Evolutionary conservation across 2,888 invertebrate species (phyloP), one percentile per base, ranked within the genome.

Genomic region (Trisateles emortualis): DNA sequence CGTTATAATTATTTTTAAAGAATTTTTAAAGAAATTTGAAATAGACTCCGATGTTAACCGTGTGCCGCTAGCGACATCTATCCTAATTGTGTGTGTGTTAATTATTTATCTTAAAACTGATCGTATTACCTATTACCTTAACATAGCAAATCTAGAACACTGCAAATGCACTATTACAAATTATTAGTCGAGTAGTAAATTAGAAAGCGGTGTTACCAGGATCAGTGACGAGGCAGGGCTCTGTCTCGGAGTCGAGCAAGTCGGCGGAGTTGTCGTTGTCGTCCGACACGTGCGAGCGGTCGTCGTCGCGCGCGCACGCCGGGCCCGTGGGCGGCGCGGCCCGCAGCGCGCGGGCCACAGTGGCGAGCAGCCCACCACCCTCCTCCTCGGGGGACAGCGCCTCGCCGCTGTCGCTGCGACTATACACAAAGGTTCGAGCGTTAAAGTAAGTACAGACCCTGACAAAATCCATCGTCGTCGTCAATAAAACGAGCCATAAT

Each of bases 181-280:
- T n/a, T n/a, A n/a, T n/a, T n/a, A n/a, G n/a, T n/a, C n/a, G n/a
- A n/a, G n/a, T n/a, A n/a, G n/a, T n/a, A n/a, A n/a, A n/a, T n/a
- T n/a, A n/a, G n/a, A n/a, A n/a, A n/a, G n/a, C n/a, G n/a, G n/a
- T n/a, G n/a, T 66, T 30, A 92, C 92, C 96, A 46, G 96, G 96
- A 74, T 96, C 96, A 93, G 96, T 96, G 94, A 96, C 96, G 16
- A 97, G 90, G 71, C 96, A 96, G 0, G 96, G 96, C 76, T 96
- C 96, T 0, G 96, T 96, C 92, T 97, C 97, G 0, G 96, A 96
- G 83, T 97, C 96, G 30, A 97, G 90, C 83, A 97, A 93, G 76
- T 96, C 96, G 3, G 95, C 95, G 13, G 96, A 96, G 86, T 96
- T 96, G 78, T 95, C 95, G 70, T 96, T 96, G 47, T 95, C 92